Percentiles rank a stretch among this genome's conserved stretches.
These are phyloP conservation scores for Neomorphus geoffroyi DNA, from an alignment of 2,797 vertebrate genomes.

Conservation along the genomic window DNA sequence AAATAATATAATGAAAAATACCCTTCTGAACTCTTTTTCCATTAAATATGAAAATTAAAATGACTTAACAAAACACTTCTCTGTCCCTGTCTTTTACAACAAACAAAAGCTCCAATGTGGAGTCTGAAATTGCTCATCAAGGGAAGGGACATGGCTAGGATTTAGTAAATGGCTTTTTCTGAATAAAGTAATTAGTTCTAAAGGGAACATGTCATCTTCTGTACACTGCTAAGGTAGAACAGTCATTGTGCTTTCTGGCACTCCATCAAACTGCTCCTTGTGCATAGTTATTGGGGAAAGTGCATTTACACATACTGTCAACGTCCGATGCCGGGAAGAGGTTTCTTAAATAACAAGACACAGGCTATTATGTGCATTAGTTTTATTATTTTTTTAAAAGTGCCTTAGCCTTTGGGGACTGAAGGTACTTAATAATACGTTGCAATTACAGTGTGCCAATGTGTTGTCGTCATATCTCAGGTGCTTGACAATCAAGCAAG, in stretches of 20 bases:
- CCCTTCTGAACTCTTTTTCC: constrained; percentile 65
- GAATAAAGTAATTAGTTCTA: constrained; percentile 77
- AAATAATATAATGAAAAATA: constrained; percentile 62
- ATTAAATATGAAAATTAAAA: constrained; percentile 77
- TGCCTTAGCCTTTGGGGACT: constrained; percentile 50
- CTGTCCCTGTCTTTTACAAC: constrained; percentile 62
- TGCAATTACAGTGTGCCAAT: constrained; percentile 58
- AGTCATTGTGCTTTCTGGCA: constrained; percentile 67
- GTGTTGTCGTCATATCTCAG: constrained; percentile 40
- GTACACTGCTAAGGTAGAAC: constrained; percentile 63
- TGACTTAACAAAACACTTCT: constrained; percentile 68
- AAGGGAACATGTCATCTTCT: constrained; percentile 74
- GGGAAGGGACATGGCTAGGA: constrained; percentile 59
- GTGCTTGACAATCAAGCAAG: constrained; percentile 30
- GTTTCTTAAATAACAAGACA: constrained; percentile 58
- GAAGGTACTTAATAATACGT: constrained; percentile 47
- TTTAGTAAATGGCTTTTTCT: constrained; percentile 69
- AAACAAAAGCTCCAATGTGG: constrained; percentile 73
- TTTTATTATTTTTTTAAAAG: constrained; percentile 57
- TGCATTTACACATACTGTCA: constrained; percentile 25
- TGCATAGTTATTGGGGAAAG: constrained; percentile 52
- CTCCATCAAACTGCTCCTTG: constrained; percentile 44
- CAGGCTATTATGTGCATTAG: constrained; percentile 27
- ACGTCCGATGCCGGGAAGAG: constrained; percentile 61
- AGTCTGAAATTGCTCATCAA: constrained; percentile 76